A percentile compares a stretch with the other conserved stretches of the same genome.
phyloP scores from a whole-genome alignment of 2,888 invertebrate species.

The Exocentrus adspersus region DNA sequence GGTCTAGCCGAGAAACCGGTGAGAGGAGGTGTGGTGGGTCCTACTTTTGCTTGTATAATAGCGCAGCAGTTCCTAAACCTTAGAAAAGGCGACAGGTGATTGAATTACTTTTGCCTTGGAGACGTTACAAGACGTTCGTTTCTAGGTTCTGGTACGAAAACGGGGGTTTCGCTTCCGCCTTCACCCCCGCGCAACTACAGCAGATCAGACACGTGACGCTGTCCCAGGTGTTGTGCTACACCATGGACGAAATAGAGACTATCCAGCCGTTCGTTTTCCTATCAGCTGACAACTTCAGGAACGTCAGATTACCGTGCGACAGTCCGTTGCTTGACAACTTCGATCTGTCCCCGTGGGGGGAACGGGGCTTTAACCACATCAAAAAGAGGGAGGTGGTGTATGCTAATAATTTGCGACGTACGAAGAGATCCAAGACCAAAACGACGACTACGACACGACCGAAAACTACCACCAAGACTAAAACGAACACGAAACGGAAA shows the following conservation, averaged over 20 bases:
- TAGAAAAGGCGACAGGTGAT: constrained; percentile 73
- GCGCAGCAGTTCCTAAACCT: constrained; percentile 86
- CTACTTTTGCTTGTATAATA: constrained; percentile 88
- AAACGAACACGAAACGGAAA: constrained; percentile 29
- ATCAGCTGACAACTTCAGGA: constrained; percentile 69
- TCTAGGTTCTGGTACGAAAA: constrained; percentile 85
- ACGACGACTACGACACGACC: neutral
- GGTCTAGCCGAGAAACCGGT: constrained; percentile 86
- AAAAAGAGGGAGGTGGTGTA: constrained; percentile 22
- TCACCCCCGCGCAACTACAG: constrained; percentile 80
- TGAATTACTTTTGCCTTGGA: neutral
- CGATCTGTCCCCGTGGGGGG: constrained; percentile 72
- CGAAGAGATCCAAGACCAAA: constrained; percentile 2
- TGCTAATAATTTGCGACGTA: neutral
- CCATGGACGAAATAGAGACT: constrained; percentile 72
- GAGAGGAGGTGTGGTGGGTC: constrained; percentile 82
- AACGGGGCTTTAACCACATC: constrained; percentile 52
- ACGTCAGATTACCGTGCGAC: constrained; percentile 70
- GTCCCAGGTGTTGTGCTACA: constrained; percentile 77
- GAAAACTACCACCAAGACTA: constrained; percentile 21
- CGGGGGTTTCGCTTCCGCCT: constrained; percentile 76
- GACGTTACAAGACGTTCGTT: neutral
- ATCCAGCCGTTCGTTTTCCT: constrained; percentile 79
- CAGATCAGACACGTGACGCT: constrained; percentile 77
- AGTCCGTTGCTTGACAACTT: constrained; percentile 66